Evolutionary conservation across 1,140 invertebrate genomes (phyloP), one percentile per base, ranked within the genome.

Genomic region (Lucilia cuprina): DNA sequence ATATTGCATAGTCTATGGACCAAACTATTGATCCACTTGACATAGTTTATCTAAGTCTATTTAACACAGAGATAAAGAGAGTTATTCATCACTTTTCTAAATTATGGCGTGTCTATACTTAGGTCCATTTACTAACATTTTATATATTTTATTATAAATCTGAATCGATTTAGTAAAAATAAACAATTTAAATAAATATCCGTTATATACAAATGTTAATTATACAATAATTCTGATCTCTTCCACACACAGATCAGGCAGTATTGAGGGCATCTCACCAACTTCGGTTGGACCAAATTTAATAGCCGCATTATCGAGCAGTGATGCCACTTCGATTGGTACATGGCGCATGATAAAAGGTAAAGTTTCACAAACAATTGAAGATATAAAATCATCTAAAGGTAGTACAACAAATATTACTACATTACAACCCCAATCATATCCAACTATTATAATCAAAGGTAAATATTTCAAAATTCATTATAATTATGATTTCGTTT

Each of bases 261-360:
- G 89, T 85, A 87, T 88, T 77, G 89, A 90, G 78, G 86, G 89
- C 34, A 83, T 88, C 25, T 90, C 87, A 14, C 89, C 89, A 9
- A 90, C 89, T 17, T 74, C 86, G 7, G 86, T 87, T 77, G 89
- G 89, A 14, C 86, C 88, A 47, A 89, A 86, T 85, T 80, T 88
- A 13, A 86, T 87, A 83, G 82, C 87, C 74, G 85, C 87, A 41
- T 74, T 90, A 12, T 88, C 89, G 3, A 85, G 85, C 75, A 74
- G 87, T 85, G 85, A 82, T 82, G 85, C 84, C 25, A 84, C 85
- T 55, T 83, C 86, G 13, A 87, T 89, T 12, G 89, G 90, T 78
- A 91, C 90, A 80, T 91, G 90, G 90, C 89, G 88, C 78, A 87
- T 91, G 17, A 91, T 91, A 82, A 91, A 91, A 85, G 90, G 90